Evolutionary conservation across 2,113 vertebrate genomes (phyloP).

Genomic region (Ictalurus punctatus): DNA sequence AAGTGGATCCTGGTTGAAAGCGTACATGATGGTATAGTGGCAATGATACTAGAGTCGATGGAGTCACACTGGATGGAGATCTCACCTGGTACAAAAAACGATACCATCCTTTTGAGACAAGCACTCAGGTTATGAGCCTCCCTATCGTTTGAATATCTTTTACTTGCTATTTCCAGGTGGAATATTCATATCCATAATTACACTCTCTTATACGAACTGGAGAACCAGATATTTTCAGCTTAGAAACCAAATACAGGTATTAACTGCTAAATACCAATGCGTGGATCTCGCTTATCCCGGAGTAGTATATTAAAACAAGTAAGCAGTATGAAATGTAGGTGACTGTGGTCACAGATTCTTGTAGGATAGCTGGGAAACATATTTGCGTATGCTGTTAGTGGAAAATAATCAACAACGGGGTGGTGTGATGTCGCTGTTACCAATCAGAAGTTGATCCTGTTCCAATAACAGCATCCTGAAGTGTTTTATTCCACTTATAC

Average conservation of each 20-base stretch:
- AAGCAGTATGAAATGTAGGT: neutral
- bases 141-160: neutral
- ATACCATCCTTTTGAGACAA: neutral
- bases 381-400: too few relatives aligned
- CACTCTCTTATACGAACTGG: neutral
- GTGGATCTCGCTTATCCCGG: too few relatives aligned
- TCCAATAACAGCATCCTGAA: too few relatives aligned
- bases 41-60: neutral
- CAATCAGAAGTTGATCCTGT: too few relatives aligned
- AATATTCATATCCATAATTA: neutral
- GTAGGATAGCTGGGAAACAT: too few relatives aligned
- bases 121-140: neutral
- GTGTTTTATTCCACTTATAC: too few relatives aligned
- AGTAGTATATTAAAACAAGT: too few relatives aligned
- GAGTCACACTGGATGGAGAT: neutral
- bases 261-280: neutral
- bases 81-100: neutral
- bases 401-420: too few relatives aligned
- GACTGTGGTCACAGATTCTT: too few relatives aligned
- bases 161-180: neutral
- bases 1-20: neutral
- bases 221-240: neutral
- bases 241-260: too few relatives aligned
- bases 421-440: too few relatives aligned
- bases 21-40: neutral